Evolutionary conservation across 2,113 vertebrate genomes (phyloP).

Genomic region (Caloenas nicobarica): DNA sequence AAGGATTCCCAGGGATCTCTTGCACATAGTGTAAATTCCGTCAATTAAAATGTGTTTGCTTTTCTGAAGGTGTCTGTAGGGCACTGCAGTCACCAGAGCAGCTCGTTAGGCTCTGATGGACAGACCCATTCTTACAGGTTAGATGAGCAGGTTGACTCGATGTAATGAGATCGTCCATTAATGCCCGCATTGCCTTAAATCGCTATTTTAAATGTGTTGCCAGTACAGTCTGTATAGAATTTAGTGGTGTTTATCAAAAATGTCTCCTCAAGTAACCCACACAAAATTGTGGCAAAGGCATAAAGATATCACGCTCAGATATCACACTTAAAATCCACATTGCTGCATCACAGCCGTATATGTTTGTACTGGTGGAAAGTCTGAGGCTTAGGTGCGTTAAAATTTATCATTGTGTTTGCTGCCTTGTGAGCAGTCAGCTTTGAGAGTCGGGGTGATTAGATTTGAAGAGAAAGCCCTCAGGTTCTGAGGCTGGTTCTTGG

Average conservation of each 20-base stretch:
- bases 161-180: not conserved
- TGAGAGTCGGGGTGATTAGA: not conserved
- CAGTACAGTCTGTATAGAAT: not conserved
- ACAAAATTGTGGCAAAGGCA: not conserved
- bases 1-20: not conserved
- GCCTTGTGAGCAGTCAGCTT: not conserved
- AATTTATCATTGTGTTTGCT: not conserved
- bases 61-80: not conserved
- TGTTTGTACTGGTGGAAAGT: not conserved
- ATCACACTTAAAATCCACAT: not conserved
- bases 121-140: not conserved
- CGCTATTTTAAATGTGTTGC: not conserved
- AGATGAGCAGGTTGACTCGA: not conserved
- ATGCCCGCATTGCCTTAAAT: not conserved
- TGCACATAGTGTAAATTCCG: not conserved
- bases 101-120: not conserved
- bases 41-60: not conserved
- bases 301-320: rapidly evolving
- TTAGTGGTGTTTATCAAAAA: not conserved
- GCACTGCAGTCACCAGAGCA: not conserved
- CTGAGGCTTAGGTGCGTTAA: rapidly evolving
- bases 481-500: not conserved
- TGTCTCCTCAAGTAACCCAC: not conserved
- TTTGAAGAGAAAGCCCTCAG: not conserved
- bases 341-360: not conserved